Evolutionary conservation across 2,888 invertebrate species (phyloP).

Genomic region (Cancer borealis): DNA sequence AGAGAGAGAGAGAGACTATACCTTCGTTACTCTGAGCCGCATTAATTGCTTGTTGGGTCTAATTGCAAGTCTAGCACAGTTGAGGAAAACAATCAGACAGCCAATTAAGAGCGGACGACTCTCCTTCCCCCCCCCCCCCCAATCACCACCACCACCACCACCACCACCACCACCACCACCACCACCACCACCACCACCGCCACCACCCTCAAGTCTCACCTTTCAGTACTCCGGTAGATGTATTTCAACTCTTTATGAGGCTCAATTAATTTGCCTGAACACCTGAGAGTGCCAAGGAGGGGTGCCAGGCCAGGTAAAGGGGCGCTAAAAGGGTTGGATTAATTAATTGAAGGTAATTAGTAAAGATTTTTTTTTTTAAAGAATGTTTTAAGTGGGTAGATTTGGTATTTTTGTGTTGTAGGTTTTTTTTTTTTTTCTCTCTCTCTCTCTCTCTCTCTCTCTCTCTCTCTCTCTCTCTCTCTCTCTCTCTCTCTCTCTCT

Average conservation of each 20-base stretch:
- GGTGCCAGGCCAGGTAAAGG: background rate
- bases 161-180: background rate
- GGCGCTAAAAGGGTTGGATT: background rate
- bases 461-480: conserved; percentile 52
- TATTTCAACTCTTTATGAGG: background rate
- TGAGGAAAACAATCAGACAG: conserved; percentile 16
- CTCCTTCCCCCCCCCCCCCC: background rate
- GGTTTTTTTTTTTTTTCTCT: too few relatives aligned
- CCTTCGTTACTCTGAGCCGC: background rate
- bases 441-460: conserved; percentile 46
- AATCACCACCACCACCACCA: background rate
- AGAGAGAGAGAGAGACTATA: conserved; percentile 33
- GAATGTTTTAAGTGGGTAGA: background rate
- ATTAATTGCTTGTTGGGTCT: conserved; percentile 26
- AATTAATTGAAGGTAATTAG: too few relatives aligned
- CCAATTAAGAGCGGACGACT: background rate
- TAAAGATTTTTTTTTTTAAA: too few relatives aligned
- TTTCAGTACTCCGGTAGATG: background rate
- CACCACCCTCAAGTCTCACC: background rate
- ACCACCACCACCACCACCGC: background rate
- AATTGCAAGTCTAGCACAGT: background rate
- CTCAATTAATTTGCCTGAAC: background rate
- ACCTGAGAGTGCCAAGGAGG: background rate
- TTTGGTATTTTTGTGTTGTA: background rate
- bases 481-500: conserved; percentile 49